These are phyloP conservation scores for Sitodiplosis mosellana DNA, from an alignment of 1,140 invertebrate genomes.

Conservation along the genomic window DNA sequence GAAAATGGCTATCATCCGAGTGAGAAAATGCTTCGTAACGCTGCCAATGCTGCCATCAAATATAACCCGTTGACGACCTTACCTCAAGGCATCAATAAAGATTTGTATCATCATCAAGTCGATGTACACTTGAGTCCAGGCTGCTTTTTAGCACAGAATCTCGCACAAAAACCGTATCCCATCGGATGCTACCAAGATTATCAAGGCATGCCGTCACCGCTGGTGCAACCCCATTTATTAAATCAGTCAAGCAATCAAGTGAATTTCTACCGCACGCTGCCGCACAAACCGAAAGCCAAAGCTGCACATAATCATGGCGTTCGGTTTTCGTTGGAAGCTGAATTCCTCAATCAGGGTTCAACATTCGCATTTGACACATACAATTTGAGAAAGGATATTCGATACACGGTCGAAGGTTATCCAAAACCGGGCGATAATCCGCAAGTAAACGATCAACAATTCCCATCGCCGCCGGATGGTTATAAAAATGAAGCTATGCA, in stretches of 20 bases:
- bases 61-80: constrained; percentile 25
- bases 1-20: constrained; percentile 8
- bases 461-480: constrained; percentile 48
- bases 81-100: constrained; percentile 26
- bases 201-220: constrained; percentile 25
- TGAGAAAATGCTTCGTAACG: constrained; percentile 25
- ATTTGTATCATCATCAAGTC: constrained; percentile 33
- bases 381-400: constrained; percentile 35
- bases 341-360: constrained; percentile 36
- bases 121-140: constrained; percentile 47
- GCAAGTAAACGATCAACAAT: constrained; percentile 33
- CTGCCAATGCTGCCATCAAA: constrained; percentile 25
- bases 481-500: constrained; percentile 32
- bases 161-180: constrained; percentile 58
- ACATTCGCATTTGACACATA: constrained; percentile 31
- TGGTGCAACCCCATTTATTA: constrained; percentile 34
- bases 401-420: constrained; percentile 63
- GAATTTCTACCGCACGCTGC: constrained; percentile 46
- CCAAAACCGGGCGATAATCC: constrained; percentile 26
- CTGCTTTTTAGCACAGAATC: constrained; percentile 47
- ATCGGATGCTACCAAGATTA: too few species aligned
- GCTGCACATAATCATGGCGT: constrained; percentile 35
- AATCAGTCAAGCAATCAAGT: constrained; percentile 24
- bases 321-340: constrained; percentile 44
- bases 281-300: constrained; percentile 41